These are phyloP conservation scores for Furnarius figulus DNA, from an alignment of 2,113 vertebrate species.

Conservation along the genomic window DNA sequence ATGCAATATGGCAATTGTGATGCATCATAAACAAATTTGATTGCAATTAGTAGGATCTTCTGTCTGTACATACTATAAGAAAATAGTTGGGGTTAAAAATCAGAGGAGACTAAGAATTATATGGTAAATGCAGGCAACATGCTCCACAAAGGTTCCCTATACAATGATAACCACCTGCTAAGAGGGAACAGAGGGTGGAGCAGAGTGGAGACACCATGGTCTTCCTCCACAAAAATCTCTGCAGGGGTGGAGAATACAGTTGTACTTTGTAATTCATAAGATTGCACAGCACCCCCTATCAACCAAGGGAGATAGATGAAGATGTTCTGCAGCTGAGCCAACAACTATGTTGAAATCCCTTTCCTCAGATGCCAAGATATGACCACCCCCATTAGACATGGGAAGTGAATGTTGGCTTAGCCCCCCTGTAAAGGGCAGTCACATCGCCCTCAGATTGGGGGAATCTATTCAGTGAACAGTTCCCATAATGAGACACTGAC, in stretches of 20 bases:
- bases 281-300: background rate
- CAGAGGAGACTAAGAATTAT: background rate
- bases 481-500: background rate
- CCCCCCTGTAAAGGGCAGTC: background rate
- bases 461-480: background rate
- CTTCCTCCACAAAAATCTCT: background rate
- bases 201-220: background rate
- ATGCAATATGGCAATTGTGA: background rate
- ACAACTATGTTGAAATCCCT: background rate
- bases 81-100: background rate
- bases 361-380: background rate
- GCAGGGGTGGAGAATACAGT: background rate
- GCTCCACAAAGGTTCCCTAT: background rate
- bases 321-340: background rate
- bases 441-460: background rate
- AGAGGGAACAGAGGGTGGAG: background rate
- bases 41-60: background rate
- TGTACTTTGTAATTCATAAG: background rate
- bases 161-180: background rate
- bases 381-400: background rate
- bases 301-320: background rate
- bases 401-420: background rate
- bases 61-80: background rate
- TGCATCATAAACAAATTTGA: background rate
- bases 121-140: background rate